phyloP scores from a whole-genome alignment of 2,888 invertebrate species.

The Phengaris arion region DNA sequence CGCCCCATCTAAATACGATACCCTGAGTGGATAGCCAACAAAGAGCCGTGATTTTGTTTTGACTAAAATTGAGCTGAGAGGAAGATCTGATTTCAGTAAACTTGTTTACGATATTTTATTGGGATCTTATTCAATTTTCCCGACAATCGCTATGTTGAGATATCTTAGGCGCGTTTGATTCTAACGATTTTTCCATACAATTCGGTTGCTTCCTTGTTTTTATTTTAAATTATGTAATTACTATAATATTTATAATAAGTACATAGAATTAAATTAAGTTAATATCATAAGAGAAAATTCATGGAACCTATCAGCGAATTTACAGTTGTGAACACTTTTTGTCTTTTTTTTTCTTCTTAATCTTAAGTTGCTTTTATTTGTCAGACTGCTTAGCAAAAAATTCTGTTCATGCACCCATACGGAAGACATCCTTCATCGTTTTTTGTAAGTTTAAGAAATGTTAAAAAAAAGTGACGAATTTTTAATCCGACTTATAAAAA shows the following conservation, averaged over 20 bases:
- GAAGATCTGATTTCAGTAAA: constrained; percentile 66
- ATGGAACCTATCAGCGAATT: background rate
- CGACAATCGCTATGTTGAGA: background rate
- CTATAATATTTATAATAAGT: no score
- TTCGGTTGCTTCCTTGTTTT: background rate
- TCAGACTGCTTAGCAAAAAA: background rate
- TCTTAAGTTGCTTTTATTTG: background rate
- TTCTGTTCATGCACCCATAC: background rate
- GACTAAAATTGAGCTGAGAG: constrained; percentile 65
- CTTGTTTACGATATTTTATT: constrained; percentile 54
- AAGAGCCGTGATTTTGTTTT: constrained; percentile 76
- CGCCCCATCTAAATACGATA: constrained; percentile 64
- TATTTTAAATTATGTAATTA: background rate
- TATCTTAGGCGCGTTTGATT: background rate
- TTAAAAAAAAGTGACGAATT: constrained; percentile 29
- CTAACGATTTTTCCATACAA: background rate
- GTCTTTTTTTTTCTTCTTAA: background rate
- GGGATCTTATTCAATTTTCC: constrained; percentile 10
- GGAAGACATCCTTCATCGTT: constrained; percentile 10
- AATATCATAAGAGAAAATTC: background rate
- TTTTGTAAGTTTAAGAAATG: constrained; percentile 15
- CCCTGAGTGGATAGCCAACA: constrained; percentile 73
- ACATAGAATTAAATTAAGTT: no score
- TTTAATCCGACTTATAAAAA: constrained; percentile 33
- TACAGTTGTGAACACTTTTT: background rate